Base-by-base conservation (phyloP, 2,797 vertebrate species). In the Heterohyrax brucei region DNA sequence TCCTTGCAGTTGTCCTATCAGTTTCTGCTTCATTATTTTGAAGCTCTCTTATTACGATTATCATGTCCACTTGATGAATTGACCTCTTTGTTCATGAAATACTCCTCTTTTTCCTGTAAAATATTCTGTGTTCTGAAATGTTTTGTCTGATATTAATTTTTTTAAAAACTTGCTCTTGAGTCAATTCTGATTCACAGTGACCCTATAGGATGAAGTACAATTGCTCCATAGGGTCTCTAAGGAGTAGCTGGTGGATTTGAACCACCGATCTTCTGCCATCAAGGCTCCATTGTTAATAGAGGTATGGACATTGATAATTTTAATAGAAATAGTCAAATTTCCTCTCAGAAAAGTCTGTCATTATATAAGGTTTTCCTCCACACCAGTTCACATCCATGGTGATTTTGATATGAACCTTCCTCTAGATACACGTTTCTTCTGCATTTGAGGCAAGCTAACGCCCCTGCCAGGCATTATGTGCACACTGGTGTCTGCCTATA, bases 261-360 rank as follows among this genome's bases (percentile, higher is more conserved):
- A 56, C 53, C 4, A 12, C 53, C 18, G 53, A 56, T 16, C 53
- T 56, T 56, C 14, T 56, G 53, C 53, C 12, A 56, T 16, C 53
- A 56, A 16, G 53, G 53, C 53, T 70, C 50, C 86, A 92, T 59
- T 86, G 70, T 83, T 89, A 86, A 73, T 88, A 53, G 72, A 94
- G 61, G n/a, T 33, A 46, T 33, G 16, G 73, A 61, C 22, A 89
- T 70, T 87, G 82, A 96, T 50, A 44, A 39, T 46, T 91, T 92
- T 88, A 72, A 92, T 83, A 92, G 56, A 95, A 94, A 92, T 91
- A n/a, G 9, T 22, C 64, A 82, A 81, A 85, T 86, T 94, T 94
- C 9, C 28, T 87, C 50, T 91, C 3, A 59, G 70, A 75, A 81
- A 75, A 21, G 4, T 59, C 30, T 39, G 39, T 93, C 14, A 75